Base-by-base conservation (phyloP, 1,140 invertebrate genomes). In the Habropoda laboriosa region DNA sequence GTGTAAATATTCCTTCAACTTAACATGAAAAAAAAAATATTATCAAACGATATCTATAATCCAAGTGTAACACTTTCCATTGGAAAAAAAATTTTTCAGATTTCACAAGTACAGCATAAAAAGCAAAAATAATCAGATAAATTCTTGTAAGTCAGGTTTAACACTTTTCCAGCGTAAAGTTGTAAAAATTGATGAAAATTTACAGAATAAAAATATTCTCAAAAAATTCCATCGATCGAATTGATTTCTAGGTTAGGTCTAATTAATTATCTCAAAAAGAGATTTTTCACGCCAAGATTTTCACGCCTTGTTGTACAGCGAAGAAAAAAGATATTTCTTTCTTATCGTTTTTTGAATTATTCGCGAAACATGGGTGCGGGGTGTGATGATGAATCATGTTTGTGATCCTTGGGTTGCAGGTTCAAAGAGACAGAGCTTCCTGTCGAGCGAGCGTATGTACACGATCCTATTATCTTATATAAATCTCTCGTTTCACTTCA, bases 361-460 rank as follows among this genome's bases (percentile, higher is more conserved):
- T 72, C 82, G 79, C 81, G 64, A 79, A 61, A 86, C 86, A 55
- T 86, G 83, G 86, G 81, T 89, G 86, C 83, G 78, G 85, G 87
- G 84, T 89, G 85, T 90, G 81, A 91, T 77, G 78, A 89, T 89
- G 67, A 55, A 87, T 83, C 63, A 89, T 81, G 72, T 89, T 88
- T 91, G 58, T 93, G 89, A 90, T 93, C 89, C 92, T 92, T 93
- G 89, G 91, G 95, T 97, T 97, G 90, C 96, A 97, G 96, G 96
- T 96, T 96, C 96, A 97, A 96, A 96, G 96, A 97, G 94, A 95
- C 95, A 92, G 96, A 97, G 94, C 95, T 96, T 92, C 95, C 96
- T 92, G 94, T 96, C 95, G 96, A 97, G 93, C 94, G 96, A 96
- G 95, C 96, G 96, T 97, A 97, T 95, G 96, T 97, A 97, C 94